These are phyloP conservation scores for Xylota segnis DNA, from an alignment of 2,888 invertebrate species.

Conservation along the genomic window DNA sequence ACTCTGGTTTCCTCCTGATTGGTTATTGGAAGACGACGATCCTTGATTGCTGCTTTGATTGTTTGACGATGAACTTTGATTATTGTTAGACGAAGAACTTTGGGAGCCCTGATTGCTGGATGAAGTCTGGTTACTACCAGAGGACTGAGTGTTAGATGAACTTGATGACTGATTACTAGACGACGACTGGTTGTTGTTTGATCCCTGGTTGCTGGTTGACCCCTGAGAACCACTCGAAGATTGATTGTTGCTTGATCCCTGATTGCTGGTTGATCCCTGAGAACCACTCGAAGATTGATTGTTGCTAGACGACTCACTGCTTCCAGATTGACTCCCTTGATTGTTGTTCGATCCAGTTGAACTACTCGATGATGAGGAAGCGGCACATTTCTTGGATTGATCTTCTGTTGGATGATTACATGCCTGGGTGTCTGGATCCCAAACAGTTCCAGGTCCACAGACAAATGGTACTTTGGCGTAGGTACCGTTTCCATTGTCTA, in stretches of 20 bases:
- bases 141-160: constrained; percentile 43
- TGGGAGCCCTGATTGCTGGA: constrained; percentile 41
- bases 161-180: constrained; percentile 52
- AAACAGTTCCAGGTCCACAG: constrained; percentile 86
- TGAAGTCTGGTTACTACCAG: constrained; percentile 50
- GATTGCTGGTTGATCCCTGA: constrained; percentile 32
- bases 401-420: constrained; percentile 84
- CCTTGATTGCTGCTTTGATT: constrained; percentile 26
- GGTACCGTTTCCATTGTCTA: constrained; percentile 83
- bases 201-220: constrained; percentile 37
- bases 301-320: constrained; percentile 10
- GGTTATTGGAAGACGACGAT: constrained; percentile 26
- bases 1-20: constrained; percentile 24
- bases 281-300: constrained; percentile 25
- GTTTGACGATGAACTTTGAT: constrained; percentile 48
- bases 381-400: constrained; percentile 56
- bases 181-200: constrained; percentile 57
- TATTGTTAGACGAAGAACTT: constrained; percentile 43
- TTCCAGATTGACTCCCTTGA: constrained; percentile 26
- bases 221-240: constrained; percentile 35
- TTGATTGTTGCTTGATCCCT: constrained; percentile 23
- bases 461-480: constrained; percentile 85
- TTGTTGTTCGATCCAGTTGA: constrained; percentile 29
- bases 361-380: constrained; percentile 43
- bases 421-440: constrained; percentile 86